Base-by-base conservation (phyloP, 2,888 invertebrate species). In the Apoderus coryli region DNA sequence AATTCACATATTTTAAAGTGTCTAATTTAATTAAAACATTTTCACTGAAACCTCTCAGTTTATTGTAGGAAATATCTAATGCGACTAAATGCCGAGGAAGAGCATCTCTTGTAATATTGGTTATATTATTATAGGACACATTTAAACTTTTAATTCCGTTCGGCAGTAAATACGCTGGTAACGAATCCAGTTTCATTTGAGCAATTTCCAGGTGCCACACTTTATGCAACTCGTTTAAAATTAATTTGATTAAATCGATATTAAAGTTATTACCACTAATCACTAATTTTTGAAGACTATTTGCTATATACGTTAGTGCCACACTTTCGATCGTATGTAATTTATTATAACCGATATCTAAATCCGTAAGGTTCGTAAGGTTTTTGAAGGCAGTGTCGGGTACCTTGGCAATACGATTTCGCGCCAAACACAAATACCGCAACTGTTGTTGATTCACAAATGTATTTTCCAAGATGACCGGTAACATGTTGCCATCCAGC, bases 331-430 rank as follows among this genome's bases (percentile, higher is more conserved):
- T 64, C 29, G 69, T 64, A 44, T 73, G 70, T 41, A 82, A 63
- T 56, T 77, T 76, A 52, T 84, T 82, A 53, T 75, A 73, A 40
- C 79, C 73, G 35, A 85, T 65, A 54, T 84, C 80, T 40, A 85
- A 59, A 44, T 74, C 70, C 36, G 63, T 60, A 33, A 84, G 63
- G 35, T 69, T 67, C 28, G 74, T 70, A 39, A 79, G 63, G 58
- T 81, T 81, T 41, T 67, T 62, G 50, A 85, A 78, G 28, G 82
- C 76, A 41, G 69, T 69, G 33, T 74, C 69, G 38, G 79, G 76
- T 43, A 85, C 65, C 53, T 78, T 69, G 22, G 75, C 77, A 40
- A 85, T 63, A 26, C 77, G 68, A 54, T 84, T 84, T 48, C 72
- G 67, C 25, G 78, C 72, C 39, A 84, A 59, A 45, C 70, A 61